These are phyloP conservation scores for Actinernus sp. DNA, from an alignment of 92 coral and sea anemone genomes.

Conservation along the genomic window DNA sequence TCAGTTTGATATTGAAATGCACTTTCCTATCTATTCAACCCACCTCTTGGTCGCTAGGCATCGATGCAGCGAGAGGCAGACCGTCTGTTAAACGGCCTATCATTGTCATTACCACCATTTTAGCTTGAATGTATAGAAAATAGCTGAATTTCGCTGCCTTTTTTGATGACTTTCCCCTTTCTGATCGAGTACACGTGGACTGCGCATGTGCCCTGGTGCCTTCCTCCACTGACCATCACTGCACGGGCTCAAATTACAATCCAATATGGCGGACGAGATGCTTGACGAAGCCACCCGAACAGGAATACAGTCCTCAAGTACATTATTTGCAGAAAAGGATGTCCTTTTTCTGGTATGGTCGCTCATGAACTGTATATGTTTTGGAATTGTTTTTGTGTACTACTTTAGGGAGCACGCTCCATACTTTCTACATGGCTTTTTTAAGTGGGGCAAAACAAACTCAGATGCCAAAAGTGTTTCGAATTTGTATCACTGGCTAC, in stretches of 20 bases:
- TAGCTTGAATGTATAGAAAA: slow-evolving; percentile 10
- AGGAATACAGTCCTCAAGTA: not conserved
- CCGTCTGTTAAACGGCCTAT: slow-evolving; percentile 98
- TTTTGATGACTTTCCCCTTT: slow-evolving; percentile 34
- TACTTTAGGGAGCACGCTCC: slow-evolving; percentile 55
- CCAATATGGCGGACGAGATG: not conserved
- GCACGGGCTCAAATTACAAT: slow-evolving; percentile 9
- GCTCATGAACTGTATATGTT: slow-evolving; percentile 54
- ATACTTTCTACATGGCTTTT: slow-evolving; percentile 62
- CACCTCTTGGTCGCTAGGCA: slow-evolving; percentile 98
- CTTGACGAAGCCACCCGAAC: not conserved
- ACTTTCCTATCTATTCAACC: too few species aligned
- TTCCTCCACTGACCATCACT: slow-evolving; percentile 20
- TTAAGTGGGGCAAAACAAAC: slow-evolving; percentile 88
- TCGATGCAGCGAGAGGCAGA: slow-evolving; percentile 95
- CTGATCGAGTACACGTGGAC: slow-evolving; percentile 91
- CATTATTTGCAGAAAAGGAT: slow-evolving; percentile 46
- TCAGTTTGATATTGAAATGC: too few species aligned
- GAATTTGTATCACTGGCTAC: slow-evolving; percentile 46
- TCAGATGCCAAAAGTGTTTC: slow-evolving; percentile 16
- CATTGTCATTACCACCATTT: slow-evolving; percentile 99
- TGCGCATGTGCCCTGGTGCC: slow-evolving; percentile 87
- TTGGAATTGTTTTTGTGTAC: slow-evolving; percentile 48
- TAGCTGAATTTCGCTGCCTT: not conserved
- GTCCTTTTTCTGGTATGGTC: slow-evolving; percentile 57